These are phyloP conservation scores for Hesperia comma DNA, from an alignment of 2,888 invertebrate species.

Conservation along the genomic window DNA sequence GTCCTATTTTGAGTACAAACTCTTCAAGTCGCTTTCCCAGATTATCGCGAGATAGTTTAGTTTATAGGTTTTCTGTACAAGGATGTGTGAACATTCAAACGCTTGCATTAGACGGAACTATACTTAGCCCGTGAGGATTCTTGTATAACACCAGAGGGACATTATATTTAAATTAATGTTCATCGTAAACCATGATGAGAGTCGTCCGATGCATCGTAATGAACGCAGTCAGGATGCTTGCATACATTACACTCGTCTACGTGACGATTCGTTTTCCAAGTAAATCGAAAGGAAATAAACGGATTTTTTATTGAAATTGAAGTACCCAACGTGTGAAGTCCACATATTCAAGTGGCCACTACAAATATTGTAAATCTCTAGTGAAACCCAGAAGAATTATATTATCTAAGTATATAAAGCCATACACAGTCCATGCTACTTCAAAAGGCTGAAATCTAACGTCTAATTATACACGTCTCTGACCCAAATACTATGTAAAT, in stretches of 20 bases:
- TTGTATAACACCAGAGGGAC: slow-evolving; percentile 32
- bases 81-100: slow-evolving; percentile 13
- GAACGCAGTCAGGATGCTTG: slow-evolving; percentile 11
- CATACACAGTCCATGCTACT: too few species aligned
- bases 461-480: too few species aligned
- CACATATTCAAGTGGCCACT: background rate
- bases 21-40: slow-evolving; percentile 14
- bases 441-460: too few species aligned
- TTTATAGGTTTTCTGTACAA: slow-evolving; percentile 29
- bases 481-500: too few species aligned
- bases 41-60: slow-evolving; percentile 30
- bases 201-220: slow-evolving; percentile 28
- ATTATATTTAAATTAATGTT: slow-evolving; percentile 36
- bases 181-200: slow-evolving; percentile 26
- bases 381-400: too few species aligned
- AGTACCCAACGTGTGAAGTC: background rate
- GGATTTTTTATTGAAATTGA: background rate
- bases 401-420: too few species aligned
- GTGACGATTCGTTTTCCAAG: slow-evolving; percentile 21
- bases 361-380: too few species aligned
- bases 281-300: slow-evolving; percentile 20
- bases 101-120: slow-evolving; percentile 27
- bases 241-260: slow-evolving; percentile 24
- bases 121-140: slow-evolving; percentile 30
- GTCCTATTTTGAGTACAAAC: slow-evolving; percentile 33